These are phyloP conservation scores for Drosophila basisetae DNA, from an alignment of 2,888 invertebrate genomes.

Conservation along the genomic window DNA sequence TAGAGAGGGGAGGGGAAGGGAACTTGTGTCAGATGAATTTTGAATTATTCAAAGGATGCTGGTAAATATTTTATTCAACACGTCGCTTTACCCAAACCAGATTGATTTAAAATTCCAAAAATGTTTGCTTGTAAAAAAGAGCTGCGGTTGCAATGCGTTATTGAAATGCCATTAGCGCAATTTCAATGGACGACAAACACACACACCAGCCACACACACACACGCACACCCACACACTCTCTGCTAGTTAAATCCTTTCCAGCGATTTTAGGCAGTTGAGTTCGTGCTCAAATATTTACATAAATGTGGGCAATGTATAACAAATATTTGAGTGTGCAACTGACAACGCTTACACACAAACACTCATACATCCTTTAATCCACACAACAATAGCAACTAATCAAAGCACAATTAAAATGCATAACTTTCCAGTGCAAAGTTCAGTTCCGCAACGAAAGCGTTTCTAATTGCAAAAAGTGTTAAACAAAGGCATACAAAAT, in stretches of 20 bases:
- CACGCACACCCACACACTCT: constrained; percentile 47
- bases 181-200: constrained; percentile 28
- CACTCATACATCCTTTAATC: not conserved
- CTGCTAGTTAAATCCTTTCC: constrained; percentile 29
- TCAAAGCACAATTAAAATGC: constrained; percentile 50
- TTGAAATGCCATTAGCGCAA: constrained; percentile 76
- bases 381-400: constrained; percentile 55
- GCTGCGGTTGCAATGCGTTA: constrained; percentile 60
- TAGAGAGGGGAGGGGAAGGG: not conserved
- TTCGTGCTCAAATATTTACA: constrained; percentile 49
- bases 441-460: constrained; percentile 25
- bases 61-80: constrained; percentile 62
- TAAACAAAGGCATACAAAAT: constrained; percentile 27
- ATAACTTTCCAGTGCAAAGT: constrained; percentile 51
- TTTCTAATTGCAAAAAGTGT: constrained; percentile 35
- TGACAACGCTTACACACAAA: constrained; percentile 21
- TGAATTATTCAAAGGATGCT: constrained; percentile 67
- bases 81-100: constrained; percentile 27
- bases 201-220: not conserved
- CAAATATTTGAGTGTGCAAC: constrained; percentile 43
- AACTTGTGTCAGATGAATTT: constrained; percentile 43
- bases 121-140: constrained; percentile 39
- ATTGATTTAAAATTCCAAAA: constrained; percentile 59
- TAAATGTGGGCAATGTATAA: constrained; percentile 43
- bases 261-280: constrained; percentile 8